Evolutionary conservation across 1,140 invertebrate genomes (phyloP), one percentile per base, ranked within the genome.

Genomic region (Brachionus paranguensis): DNA sequence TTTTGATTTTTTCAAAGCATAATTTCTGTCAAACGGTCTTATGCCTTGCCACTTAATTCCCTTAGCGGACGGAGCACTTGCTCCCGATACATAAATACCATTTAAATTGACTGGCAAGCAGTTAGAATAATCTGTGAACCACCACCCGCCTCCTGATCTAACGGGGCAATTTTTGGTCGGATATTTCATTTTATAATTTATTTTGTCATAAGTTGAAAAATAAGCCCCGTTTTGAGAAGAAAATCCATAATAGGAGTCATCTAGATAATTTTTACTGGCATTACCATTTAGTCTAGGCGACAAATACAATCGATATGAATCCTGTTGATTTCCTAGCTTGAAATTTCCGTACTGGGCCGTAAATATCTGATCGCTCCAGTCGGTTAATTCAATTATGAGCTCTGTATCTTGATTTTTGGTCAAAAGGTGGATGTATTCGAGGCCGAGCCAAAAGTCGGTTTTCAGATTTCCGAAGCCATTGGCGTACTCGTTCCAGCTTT

Each of bases 131-230:
- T 81, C 37, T 37, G 41, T 81, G 41, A 81, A 81, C 78, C 78
- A 81, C 78, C 78, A 81, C 2, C 78, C 78, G 43, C 78, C 78
- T 29, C 78, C 78, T 45, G 78, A 81, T 81, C 78, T 81, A 60
- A 45, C 29, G 0, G 78, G 20, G 14, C 78, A 81, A 37, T 68
- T 68, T 64, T 47, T 60, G 11, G 20, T 27, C 24, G 55, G 29
- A 27, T 41, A 72, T 3, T 72, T 20, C 10, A 20, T 72, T 7
- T 72, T 43, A 1, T 50, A 50, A 20, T 79, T 64, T 45, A 79
- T 60, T 45, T 83, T 55, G 43, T 83, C 81, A 55, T 68, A 70
- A 10, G 81, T 70, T 20, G 81, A 70, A 72, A 83, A 83, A 37
- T 12, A 70, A 17, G 81, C 64, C 2, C 60, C 60, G 29, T 83